A percentile compares a stretch with the other conserved stretches of the same genome.
These are phyloP conservation scores for Drosophila basisetae DNA, from an alignment of 2,888 invertebrate species.

Conservation along the genomic window DNA sequence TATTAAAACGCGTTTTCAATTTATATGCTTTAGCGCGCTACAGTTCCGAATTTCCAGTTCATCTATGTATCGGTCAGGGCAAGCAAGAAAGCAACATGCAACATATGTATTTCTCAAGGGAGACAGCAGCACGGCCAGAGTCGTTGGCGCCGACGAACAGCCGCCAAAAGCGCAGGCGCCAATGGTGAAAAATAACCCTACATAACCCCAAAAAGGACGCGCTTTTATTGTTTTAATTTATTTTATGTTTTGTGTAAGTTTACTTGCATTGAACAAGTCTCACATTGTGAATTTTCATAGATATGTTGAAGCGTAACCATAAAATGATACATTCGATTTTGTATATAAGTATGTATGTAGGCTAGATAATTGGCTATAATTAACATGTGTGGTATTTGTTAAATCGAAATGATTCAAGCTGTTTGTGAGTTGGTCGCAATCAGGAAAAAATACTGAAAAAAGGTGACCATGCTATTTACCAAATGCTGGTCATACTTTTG, in stretches of 20 bases:
- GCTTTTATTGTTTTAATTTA: not conserved
- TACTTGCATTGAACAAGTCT: not conserved
- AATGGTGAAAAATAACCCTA: not conserved
- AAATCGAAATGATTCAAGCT: not conserved
- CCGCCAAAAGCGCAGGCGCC: not conserved
- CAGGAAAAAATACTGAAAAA: constrained; percentile 3
- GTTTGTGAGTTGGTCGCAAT: not conserved
- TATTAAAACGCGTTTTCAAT: not conserved
- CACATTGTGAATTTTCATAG: not conserved
- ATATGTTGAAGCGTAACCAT: too few relatives aligned
- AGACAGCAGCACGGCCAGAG: not conserved
- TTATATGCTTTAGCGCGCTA: not conserved
- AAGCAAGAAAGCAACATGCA: not conserved
- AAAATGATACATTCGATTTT: too few relatives aligned
- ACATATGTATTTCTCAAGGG: not conserved
- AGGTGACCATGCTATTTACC: not conserved
- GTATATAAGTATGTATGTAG: too few relatives aligned
- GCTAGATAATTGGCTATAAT: too few relatives aligned
- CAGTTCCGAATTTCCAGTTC: not conserved
- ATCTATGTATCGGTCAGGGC: too few relatives aligned
- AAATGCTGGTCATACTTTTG: constrained; percentile 42
- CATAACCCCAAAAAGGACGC: not conserved
- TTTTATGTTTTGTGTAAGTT: not conserved
- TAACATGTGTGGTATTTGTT: not conserved
- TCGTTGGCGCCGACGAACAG: not conserved